phyloP scores from a whole-genome alignment of 2,113 vertebrate species.

The Phylloscopus trochiloides region DNA sequence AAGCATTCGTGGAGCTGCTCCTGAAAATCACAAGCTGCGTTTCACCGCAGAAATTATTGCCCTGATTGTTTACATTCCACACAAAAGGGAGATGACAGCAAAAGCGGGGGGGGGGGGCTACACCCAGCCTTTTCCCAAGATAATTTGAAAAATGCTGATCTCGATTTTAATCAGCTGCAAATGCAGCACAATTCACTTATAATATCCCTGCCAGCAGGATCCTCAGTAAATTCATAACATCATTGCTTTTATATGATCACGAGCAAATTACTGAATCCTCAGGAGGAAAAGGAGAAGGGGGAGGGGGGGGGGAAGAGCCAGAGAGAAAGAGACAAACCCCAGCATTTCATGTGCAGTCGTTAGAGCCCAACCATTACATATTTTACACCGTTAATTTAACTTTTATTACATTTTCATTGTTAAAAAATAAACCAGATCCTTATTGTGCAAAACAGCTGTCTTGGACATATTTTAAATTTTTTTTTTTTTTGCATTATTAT shows the following conservation, averaged over 20 bases:
- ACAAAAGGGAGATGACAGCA: conserved; percentile 55
- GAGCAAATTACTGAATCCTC: conserved; percentile 64
- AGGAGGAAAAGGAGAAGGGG: conserved; percentile 26
- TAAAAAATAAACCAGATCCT: conserved; percentile 48
- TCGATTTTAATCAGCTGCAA: conserved; percentile 66
- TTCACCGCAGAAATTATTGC: conserved; percentile 13
- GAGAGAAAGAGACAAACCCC: background rate
- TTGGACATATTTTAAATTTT: background rate
- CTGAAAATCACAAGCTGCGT: background rate
- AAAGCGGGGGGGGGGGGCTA: background rate
- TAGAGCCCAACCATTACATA: background rate
- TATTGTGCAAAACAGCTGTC: conserved; percentile 46
- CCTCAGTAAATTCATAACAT: conserved; percentile 65
- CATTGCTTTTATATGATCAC: conserved; percentile 37
- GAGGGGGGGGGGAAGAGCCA: background rate
- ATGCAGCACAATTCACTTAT: conserved; percentile 68
- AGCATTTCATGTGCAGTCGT: background rate
- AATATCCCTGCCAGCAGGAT: conserved; percentile 56
- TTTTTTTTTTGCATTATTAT: background rate
- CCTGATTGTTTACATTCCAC: conserved; percentile 41
- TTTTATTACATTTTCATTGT: conserved; percentile 38
- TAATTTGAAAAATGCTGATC: conserved; percentile 70
- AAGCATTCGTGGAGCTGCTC: background rate
- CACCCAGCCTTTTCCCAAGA: conserved; percentile 45
- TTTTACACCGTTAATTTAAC: conserved; percentile 56